Base-by-base conservation (phyloP, 2,888 invertebrate genomes). In the Chymomyza amoena region DNA sequence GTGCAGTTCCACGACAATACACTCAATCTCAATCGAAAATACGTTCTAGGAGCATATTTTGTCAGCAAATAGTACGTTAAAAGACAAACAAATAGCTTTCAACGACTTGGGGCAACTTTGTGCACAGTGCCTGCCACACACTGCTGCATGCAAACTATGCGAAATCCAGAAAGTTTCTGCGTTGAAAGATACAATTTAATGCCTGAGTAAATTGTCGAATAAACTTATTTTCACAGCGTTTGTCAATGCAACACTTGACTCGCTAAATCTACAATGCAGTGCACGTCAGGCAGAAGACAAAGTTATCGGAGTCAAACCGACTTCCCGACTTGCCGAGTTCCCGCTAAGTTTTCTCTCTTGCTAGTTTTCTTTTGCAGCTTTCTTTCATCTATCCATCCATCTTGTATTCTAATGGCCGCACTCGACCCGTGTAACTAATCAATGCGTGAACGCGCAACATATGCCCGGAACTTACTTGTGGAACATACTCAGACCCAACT, bases 121-220 rank as follows among this genome's bases (percentile, higher is more conserved):
- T 4, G n/a, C n/a, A n/a, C n/a, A n/a, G n/a, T n/a, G 0, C 1
- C 32, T 13, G 39, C 39, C 13, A 13, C 13, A 4, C 39, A 13
- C 13, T 13, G 10, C 39, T 7, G 39, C 39, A 45, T 45, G 39
- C 39, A 45, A 45, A 45, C 39, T 45, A 45, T 45, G 39, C 13
- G 13, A 4, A 10, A 13, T 6, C 9, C 10, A 13, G 13, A 56
- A 25, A 63, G 67, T 64, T 68, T 69, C 64, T 63, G 61, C 73
- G 77, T 61, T 75, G 78, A 71, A 75, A 79, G 81, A 83, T 79
- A 81, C 84, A 88, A 88, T 88, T 88, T 87, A 81, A 80, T 84
- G 87, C 80, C 75, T 84, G 77, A 86, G 72, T 45, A 45, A 45
- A 45, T 45, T 85, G 87, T 79, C 64, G 69, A 70, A 66, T 73